phyloP scores from a whole-genome alignment of 2,797 vertebrate genomes.

The Xiphorhynchus erythropygius region DNA sequence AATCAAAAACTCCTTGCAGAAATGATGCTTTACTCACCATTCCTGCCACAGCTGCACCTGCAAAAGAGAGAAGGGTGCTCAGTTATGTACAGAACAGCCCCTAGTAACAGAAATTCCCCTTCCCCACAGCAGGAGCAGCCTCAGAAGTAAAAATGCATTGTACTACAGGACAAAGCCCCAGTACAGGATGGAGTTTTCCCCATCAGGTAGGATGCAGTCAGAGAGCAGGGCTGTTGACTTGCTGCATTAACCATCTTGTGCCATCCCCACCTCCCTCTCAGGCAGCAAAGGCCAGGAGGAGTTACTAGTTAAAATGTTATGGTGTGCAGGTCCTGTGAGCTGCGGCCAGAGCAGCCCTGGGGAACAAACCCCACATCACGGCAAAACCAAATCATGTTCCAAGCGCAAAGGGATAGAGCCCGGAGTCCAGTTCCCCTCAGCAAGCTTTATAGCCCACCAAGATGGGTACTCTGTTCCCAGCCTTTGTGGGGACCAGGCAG shows the following conservation, averaged over 20 bases:
- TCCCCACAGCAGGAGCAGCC: neutral
- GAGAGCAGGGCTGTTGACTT: neutral
- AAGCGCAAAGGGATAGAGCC: neutral
- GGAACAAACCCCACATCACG: neutral
- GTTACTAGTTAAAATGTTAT: neutral
- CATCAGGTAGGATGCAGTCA: neutral
- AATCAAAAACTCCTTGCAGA: neutral
- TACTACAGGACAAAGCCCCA: neutral
- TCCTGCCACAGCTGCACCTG: conserved; percentile 81
- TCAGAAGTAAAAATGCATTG: neutral
- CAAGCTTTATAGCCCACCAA: neutral
- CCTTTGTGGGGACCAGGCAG: neutral
- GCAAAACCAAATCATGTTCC: neutral
- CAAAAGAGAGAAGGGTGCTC: neutral
- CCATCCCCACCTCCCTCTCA: neutral
- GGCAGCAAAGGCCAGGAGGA: neutral
- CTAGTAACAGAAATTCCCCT: neutral
- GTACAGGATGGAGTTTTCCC: neutral
- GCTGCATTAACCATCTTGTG: neutral
- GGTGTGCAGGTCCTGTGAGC: neutral
- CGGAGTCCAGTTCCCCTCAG: neutral
- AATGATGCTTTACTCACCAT: conserved; percentile 73
- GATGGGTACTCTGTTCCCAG: neutral
- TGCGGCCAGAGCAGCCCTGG: neutral
- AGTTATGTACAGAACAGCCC: neutral